phyloP scores from a whole-genome alignment of 2,113 vertebrate species.

The Calidris pugnax region DNA sequence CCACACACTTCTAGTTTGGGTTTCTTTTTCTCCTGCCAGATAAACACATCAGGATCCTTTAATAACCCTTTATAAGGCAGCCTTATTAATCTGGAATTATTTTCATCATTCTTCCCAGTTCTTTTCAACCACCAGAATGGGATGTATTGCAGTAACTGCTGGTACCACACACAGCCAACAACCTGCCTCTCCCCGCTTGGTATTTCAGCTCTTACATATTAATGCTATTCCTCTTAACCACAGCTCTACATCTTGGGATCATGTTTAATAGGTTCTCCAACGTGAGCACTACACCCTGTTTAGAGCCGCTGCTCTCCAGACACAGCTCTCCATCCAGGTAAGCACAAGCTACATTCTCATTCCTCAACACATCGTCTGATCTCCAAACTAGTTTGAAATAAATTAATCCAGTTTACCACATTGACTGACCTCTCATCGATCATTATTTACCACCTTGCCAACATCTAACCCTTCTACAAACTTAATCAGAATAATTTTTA shows the following conservation, averaged over 20 bases:
- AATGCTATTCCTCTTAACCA: neutral
- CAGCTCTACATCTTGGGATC: neutral
- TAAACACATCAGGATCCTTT: neutral
- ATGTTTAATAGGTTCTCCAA: neutral
- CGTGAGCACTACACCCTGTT: fast-evolving
- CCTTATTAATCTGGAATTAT: neutral
- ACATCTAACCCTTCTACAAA: neutral
- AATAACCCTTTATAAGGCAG: neutral
- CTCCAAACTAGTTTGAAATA: neutral
- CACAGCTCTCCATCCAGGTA: neutral
- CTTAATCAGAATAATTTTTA: neutral
- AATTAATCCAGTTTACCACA: neutral
- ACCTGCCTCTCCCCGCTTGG: neutral
- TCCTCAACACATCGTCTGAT: neutral
- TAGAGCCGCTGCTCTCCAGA: neutral
- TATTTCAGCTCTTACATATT: neutral
- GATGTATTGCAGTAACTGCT: neutral
- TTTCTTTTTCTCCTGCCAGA: neutral
- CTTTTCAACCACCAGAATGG: neutral
- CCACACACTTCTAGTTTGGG: neutral
- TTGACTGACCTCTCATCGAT: neutral
- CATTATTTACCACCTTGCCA: neutral
- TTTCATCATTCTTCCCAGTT: neutral
- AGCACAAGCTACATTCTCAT: neutral
- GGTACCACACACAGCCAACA: neutral